A percentile compares a stretch with the other conserved stretches of the same genome.
phyloP scores from a whole-genome alignment of 2,888 invertebrate species.

The Orthosia incerta region DNA sequence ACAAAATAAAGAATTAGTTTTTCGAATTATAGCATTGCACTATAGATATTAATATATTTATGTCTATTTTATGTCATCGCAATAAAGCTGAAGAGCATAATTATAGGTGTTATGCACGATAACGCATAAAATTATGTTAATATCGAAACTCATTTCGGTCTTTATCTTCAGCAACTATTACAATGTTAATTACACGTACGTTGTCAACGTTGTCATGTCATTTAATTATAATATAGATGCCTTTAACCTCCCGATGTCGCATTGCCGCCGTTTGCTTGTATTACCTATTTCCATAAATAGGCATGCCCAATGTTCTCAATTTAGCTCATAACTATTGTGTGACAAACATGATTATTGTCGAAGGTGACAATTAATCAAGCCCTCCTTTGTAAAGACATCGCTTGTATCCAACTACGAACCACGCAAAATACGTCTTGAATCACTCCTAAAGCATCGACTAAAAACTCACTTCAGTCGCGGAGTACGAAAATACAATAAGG shows the following conservation, averaged over 20 bases:
- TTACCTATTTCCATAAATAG: constrained; percentile 43
- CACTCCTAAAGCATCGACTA: constrained; percentile 11
- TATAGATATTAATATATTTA: not conserved
- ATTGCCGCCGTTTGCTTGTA: constrained; percentile 1
- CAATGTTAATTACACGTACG: constrained; percentile 32
- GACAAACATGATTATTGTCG: constrained; percentile 12
- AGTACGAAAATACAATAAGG: constrained; percentile 48
- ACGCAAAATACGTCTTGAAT: constrained; percentile 32
- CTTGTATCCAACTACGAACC: constrained; percentile 15
- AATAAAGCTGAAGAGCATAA: constrained; percentile 6
- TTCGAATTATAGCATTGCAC: not conserved
- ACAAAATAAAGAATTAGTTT: not conserved
- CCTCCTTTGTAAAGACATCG: constrained; percentile 30
- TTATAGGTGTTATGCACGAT: constrained; percentile 8
- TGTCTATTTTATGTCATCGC: not conserved
- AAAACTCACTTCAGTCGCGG: constrained; percentile 29
- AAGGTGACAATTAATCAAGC: constrained; percentile 1
- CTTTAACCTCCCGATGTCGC: constrained; percentile 20
- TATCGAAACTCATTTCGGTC: constrained; percentile 29
- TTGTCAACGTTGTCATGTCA: constrained; percentile 36
- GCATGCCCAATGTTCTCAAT: constrained; percentile 7
- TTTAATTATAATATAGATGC: constrained; percentile 34
- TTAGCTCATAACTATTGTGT: constrained; percentile 21
- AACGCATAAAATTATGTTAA: constrained; percentile 11
- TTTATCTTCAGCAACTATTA: constrained; percentile 30